phyloP scores from a whole-genome alignment of 1,140 invertebrate genomes.

The Orius insidiosus region DNA sequence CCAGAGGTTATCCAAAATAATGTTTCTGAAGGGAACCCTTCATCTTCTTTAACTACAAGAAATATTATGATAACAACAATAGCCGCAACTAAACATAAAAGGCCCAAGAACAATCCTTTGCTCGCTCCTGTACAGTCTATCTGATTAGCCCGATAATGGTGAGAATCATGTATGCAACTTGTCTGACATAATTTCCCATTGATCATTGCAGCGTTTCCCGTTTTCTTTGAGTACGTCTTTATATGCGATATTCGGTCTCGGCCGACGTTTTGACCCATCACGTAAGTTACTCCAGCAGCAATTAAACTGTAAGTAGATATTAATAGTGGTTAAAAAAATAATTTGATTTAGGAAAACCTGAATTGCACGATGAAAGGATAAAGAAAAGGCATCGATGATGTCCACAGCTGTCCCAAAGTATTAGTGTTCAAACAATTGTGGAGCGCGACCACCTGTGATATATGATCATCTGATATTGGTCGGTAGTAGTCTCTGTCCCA shows the following conservation, averaged over 20 bases:
- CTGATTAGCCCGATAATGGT: conserved; percentile 7
- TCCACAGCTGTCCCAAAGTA: conserved; percentile 39
- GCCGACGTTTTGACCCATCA: conserved; percentile 41
- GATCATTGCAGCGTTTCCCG: conserved; percentile 22
- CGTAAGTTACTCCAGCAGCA: conserved; percentile 40
- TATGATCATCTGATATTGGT: conserved; percentile 29
- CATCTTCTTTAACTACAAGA: conserved; percentile 39
- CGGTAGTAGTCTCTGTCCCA: conserved; percentile 17
- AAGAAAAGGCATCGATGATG: conserved; percentile 38
- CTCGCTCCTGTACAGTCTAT: conserved; percentile 37
- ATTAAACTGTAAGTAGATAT: conserved; percentile 29
- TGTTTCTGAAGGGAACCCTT: conserved; percentile 30
- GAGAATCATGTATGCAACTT: conserved; percentile 9
- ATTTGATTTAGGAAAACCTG: conserved; percentile 26
- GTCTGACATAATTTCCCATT: conserved; percentile 10
- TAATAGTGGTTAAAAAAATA: not conserved
- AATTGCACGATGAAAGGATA: conserved; percentile 45
- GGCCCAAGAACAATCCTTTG: conserved; percentile 41
- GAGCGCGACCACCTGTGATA: conserved; percentile 34
- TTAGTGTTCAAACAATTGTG: conserved; percentile 40
- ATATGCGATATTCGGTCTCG: conserved; percentile 22
- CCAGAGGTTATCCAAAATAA: conserved; percentile 30
- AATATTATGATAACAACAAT: conserved; percentile 46
- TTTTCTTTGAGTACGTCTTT: conserved; percentile 23
- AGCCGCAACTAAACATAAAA: conserved; percentile 38